Conservation (phyloP, 2,113 vertebrate species). For the Lates calcarifer region DNA sequence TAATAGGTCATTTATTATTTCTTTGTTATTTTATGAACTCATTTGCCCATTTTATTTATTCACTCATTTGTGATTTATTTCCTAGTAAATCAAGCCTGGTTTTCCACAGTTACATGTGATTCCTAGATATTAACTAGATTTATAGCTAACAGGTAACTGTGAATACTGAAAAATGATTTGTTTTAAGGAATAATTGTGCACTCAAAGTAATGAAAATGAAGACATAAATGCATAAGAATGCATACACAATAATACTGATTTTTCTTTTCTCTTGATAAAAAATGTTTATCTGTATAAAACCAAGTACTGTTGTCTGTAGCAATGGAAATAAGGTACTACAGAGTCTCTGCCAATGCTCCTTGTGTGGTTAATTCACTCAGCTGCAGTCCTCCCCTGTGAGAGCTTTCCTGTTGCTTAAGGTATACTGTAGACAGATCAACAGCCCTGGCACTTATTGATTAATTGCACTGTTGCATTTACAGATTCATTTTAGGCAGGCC, state of each 20-base stretch:
- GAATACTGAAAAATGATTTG: not conserved
- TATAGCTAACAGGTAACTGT: not conserved
- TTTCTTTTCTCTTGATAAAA: not conserved
- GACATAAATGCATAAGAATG: not conserved
- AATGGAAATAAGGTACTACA: too few relatives aligned
- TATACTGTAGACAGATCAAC: constrained; percentile 62
- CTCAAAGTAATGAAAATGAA: not conserved
- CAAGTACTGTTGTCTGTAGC: not conserved
- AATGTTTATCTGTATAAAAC: not conserved
- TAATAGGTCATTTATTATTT: not conserved
- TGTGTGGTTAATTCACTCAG: constrained; percentile 42
- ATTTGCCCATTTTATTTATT: not conserved
- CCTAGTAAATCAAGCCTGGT: not conserved
- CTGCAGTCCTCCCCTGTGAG: constrained; percentile 14
- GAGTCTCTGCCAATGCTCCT: not conserved
- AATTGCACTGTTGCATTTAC: constrained; percentile 62
- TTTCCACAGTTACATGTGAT: not conserved
- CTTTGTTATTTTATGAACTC: not conserved
- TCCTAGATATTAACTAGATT: not conserved
- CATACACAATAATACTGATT: not conserved
- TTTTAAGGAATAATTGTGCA: not conserved
- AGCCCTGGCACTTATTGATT: constrained; percentile 56
- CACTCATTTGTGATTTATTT: not conserved
- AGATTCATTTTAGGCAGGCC: constrained; percentile 52
- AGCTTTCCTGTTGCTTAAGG: constrained; percentile 34